These are phyloP conservation scores for Lagenorhynchus albirostris DNA, from an alignment of 2,113 vertebrate species.

Conservation along the genomic window DNA sequence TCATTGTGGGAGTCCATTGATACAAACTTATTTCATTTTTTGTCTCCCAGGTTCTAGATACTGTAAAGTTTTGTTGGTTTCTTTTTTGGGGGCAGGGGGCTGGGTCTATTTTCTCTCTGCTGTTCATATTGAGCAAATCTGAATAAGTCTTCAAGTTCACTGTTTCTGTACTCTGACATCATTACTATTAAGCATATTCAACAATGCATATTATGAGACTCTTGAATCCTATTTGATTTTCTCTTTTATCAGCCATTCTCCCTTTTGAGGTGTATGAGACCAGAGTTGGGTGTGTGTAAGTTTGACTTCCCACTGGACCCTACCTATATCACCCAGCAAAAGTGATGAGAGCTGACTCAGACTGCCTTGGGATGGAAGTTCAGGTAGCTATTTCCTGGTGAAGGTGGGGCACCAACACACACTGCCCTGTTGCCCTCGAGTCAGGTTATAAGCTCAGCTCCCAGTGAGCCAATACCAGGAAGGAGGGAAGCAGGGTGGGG, in stretches of 20 bases:
- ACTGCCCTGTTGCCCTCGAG: not conserved
- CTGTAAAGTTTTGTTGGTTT: not conserved
- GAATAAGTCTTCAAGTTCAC: not conserved
- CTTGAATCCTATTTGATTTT: not conserved
- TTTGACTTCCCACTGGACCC: not conserved
- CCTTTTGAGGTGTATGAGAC: not conserved
- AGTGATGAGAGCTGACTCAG: not conserved
- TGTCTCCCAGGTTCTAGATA: not conserved
- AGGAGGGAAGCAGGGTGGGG: fast-evolving
- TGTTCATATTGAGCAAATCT: not conserved
- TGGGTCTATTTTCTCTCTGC: not conserved
- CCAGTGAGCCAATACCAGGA: fast-evolving
- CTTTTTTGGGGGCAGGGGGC: fast-evolving
- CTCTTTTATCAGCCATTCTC: not conserved
- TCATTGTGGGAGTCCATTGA: not conserved
- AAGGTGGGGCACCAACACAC: not conserved
- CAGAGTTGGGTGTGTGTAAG: not conserved
- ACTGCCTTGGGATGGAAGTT: not conserved
- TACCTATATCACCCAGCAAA: not conserved
- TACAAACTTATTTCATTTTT: not conserved
- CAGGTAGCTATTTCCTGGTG: not conserved
- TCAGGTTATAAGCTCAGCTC: not conserved
- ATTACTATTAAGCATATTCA: not conserved
- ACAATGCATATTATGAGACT: not conserved
- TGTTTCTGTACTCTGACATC: not conserved